These are phyloP conservation scores for Paradoxurus hermaphroditus DNA, from an alignment of 2,113 vertebrate species.

Conservation along the genomic window DNA sequence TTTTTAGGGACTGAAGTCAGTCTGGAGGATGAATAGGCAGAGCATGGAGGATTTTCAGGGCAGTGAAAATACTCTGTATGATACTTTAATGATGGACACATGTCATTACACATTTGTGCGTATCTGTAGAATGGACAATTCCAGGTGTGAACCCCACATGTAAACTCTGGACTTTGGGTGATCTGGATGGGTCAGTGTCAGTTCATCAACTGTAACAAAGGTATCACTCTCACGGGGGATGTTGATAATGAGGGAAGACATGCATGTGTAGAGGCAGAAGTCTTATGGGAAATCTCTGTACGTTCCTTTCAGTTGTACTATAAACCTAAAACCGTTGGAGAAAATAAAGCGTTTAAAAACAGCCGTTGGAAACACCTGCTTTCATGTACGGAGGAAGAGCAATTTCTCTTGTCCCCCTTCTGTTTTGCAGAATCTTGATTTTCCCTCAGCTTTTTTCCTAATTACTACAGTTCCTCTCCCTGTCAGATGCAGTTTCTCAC, in stretches of 20 bases:
- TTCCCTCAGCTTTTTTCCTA: neutral
- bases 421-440: neutral
- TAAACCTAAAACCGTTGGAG: neutral
- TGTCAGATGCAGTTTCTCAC: neutral
- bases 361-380: neutral
- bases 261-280: neutral
- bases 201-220: neutral
- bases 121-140: neutral
- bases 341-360: neutral
- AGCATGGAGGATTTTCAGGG: neutral
- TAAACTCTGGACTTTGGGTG: neutral
- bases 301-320: neutral
- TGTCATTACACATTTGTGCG: neutral
- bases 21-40: neutral
- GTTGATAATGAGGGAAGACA: neutral
- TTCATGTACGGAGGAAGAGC: neutral
- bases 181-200: neutral
- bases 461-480: neutral
- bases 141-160: neutral
- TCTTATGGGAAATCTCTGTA: neutral
- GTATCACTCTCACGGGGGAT: neutral
- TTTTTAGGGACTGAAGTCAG: neutral
- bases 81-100: neutral
- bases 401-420: neutral
- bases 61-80: neutral